Evolutionary conservation across 1,140 invertebrate species (phyloP), one percentile per base, ranked within the genome.

Genomic region (Procambarus clarkii): DNA sequence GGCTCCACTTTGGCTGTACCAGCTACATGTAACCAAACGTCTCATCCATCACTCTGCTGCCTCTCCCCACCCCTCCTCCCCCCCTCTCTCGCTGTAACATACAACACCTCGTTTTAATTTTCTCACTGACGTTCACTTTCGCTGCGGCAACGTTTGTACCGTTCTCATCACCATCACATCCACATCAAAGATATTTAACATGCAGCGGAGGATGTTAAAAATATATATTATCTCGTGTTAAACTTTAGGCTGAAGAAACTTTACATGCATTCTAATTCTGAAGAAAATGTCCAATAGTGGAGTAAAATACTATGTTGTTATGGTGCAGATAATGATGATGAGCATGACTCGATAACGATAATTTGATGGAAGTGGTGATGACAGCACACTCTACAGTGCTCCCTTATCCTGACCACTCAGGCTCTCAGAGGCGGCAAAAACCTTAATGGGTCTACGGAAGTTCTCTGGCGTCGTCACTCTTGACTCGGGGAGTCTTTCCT

Each of bases 281-380:
- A 21, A 44, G n/a, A 54, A 80, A 11, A 21, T 54, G 79, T 48
- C n/a, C 21, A 80, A 44, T 9, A 24, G 0, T 18, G 1, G 21
- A n/a, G 21, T 9, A 80, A 80, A 80, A 34, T 34, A 54, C 48
- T 1, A 80, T 11, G 48, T 4, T 54, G 24, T 54, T 58, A 58
- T 58, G 48, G 77, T 48, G 24, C 44, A 79, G 79, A 54, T 80
- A 80, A 80, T 80, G 79, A 80, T 80, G 79, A 80, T 80, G 79
- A 80, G 79, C 79, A 7, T 80, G 54, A 80, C 79, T 80, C 50
- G 79, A 80, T 80, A 48, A 80, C 50, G 79, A 80, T 80, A 48
- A 58, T 13, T 8, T 8, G 7, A 7, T 58, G 54, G 7, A 58
- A 13, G 34, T 34, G 34, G 34, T 34, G 34, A 34, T 34, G 34